Evolutionary conservation across 2,888 invertebrate species (phyloP).

Genomic region (Sipha maydis): DNA sequence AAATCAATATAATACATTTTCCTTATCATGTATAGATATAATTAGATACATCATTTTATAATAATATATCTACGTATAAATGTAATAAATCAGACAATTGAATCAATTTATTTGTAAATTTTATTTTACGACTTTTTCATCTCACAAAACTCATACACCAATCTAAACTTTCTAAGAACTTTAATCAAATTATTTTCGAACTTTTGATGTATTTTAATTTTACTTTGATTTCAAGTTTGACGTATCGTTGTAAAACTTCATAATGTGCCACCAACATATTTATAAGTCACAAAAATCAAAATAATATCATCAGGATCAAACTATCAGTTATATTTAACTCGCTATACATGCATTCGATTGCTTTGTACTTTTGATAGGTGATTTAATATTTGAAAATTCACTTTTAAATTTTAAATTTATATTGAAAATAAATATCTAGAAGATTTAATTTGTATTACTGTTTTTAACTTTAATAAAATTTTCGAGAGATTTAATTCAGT

Average conservation of each 20-base stretch:
- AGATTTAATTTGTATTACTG: background rate
- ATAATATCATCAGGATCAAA: background rate
- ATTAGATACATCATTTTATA: background rate
- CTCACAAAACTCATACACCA: background rate
- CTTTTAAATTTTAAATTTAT: too few species aligned
- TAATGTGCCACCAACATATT: background rate
- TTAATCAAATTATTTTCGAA: constrained; percentile 42
- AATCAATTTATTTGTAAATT: constrained; percentile 9
- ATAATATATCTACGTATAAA: background rate
- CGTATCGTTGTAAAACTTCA: constrained; percentile 7
- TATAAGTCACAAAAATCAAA: background rate
- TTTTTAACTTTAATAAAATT: too few species aligned
- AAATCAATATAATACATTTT: background rate
- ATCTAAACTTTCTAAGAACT: constrained; percentile 48
- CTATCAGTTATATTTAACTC: background rate
- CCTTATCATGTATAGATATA: background rate
- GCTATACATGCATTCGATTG: background rate
- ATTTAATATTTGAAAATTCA: too few species aligned
- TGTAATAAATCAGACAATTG: background rate
- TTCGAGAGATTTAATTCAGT: too few species aligned
- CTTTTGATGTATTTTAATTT: constrained; percentile 33
- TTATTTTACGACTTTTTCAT: background rate
- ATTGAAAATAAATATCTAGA: background rate
- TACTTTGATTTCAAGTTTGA: constrained; percentile 35
- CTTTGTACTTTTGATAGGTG: background rate